Evolutionary conservation across 1,140 invertebrate genomes (phyloP).

Genomic region (Eriocheir sinensis): DNA sequence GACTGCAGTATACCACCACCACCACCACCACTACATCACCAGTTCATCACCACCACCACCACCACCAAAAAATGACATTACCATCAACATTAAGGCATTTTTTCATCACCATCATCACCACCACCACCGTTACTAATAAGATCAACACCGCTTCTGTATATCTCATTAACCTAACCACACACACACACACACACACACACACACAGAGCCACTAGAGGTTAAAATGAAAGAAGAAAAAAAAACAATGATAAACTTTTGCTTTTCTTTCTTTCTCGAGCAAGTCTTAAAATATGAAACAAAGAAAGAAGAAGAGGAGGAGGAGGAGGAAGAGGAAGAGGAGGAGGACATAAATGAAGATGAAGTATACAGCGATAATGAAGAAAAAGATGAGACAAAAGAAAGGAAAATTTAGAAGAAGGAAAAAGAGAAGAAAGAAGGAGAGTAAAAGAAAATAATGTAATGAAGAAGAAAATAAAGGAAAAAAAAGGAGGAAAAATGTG

Average conservation of each 20-base stretch:
- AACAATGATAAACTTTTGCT: not conserved
- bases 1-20: no score
- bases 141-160: no score
- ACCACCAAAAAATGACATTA: not conserved
- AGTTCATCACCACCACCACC: no score
- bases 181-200: not conserved
- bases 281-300: not conserved
- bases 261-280: no score
- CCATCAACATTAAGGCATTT: not conserved
- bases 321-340: not conserved
- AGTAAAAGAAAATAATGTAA: not conserved
- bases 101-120: no score
- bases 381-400: not conserved
- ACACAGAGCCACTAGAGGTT: not conserved
- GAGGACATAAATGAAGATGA: not conserved
- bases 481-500: not conserved
- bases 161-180: no score
- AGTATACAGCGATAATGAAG: no score
- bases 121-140: no score
- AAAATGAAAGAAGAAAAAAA: not conserved
- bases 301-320: not conserved
- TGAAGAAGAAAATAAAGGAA: not conserved
- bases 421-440: not conserved
- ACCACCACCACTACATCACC: no score
- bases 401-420: not conserved